Evolutionary conservation across 30 jellyfish, hydroid and myxozoan genomes (phyloP).

Genomic region (Sanderia malayensis): DNA sequence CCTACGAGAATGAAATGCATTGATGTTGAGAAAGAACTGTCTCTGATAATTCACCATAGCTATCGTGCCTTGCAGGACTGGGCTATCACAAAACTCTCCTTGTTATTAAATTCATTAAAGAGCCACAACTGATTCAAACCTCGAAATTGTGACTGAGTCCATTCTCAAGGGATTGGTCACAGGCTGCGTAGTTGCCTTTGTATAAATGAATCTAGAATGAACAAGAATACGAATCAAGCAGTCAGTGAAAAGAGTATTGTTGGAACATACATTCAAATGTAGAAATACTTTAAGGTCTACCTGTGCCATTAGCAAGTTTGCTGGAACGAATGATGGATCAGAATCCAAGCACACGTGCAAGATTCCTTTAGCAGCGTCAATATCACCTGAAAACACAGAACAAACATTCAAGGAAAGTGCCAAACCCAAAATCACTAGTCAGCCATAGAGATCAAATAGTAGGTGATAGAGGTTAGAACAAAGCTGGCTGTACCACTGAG

Average conservation of each 20-base stretch:
- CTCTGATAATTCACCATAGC: no score
- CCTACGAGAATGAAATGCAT: slow-evolving; percentile 25
- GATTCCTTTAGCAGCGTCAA: slow-evolving; percentile 81
- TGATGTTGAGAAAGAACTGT: background rate
- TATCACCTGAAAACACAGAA: slow-evolving; percentile 60
- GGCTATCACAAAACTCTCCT: no score
- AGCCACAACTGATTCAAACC: slow-evolving; percentile 46
- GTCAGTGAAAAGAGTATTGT: no score
- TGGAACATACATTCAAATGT: no score
- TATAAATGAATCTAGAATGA: slow-evolving; percentile 69
- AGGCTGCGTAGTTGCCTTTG: slow-evolving; percentile 74
- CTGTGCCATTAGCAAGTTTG: slow-evolving; percentile 97
- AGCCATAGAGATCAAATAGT: no score
- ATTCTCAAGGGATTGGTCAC: slow-evolving; percentile 94
- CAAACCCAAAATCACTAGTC: slow-evolving; percentile 2
- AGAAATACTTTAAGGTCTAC: slow-evolving; percentile 52
- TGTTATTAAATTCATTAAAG: no score
- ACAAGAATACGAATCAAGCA: no score
- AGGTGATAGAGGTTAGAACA: no score
- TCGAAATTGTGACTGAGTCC: slow-evolving; percentile 96
- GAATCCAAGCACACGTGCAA: slow-evolving; percentile 68
- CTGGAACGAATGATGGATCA: slow-evolving; percentile 87
- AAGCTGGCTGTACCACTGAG: slow-evolving; percentile 85
- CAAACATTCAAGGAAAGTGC: slow-evolving; percentile 5
- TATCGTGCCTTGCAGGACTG: no score